Percentiles rank a stretch among this genome's conserved stretches.
Evolutionary conservation across 2,888 invertebrate genomes (phyloP).

Genomic region (Punctoribates punctum): DNA sequence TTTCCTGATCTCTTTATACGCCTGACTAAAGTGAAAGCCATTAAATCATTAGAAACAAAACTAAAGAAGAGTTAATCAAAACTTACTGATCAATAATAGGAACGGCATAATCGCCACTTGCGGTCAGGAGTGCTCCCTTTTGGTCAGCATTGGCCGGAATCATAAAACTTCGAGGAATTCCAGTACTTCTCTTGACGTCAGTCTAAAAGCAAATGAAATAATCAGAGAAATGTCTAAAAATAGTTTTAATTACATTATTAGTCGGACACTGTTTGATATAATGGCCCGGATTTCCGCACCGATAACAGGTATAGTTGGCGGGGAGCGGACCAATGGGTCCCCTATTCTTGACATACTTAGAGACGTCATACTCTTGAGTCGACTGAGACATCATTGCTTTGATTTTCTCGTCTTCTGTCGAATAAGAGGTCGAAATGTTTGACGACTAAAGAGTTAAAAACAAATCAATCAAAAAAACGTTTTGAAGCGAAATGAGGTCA

Average conservation of each 20-base stretch:
- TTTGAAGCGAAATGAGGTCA: neutral
- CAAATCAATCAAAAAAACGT: neutral
- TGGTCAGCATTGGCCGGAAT: constrained; percentile 82
- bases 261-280: constrained; percentile 95
- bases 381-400: constrained; percentile 96
- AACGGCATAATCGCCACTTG: constrained; percentile 79
- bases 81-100: constrained; percentile 81
- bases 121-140: constrained; percentile 86
- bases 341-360: constrained; percentile 66
- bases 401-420: constrained; percentile 95
- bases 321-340: constrained; percentile 64
- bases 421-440: constrained; percentile 82
- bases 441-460: constrained; percentile 58
- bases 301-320: constrained; percentile 85
- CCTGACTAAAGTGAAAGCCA: constrained; percentile 60
- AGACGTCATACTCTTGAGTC: constrained; percentile 92
- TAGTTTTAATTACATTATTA: constrained; percentile 56
- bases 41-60: constrained; percentile 28
- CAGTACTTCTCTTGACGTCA: constrained; percentile 89
- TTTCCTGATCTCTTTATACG: constrained; percentile 70
- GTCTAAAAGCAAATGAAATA: constrained; percentile 50
- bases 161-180: constrained; percentile 95
- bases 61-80: constrained; percentile 26
- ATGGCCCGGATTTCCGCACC: constrained; percentile 91
- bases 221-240: constrained; percentile 27